Percentiles rank a stretch among this genome's conserved stretches.
These are phyloP conservation scores for Nibea coibor DNA, from an alignment of 2,113 vertebrate species.

Conservation along the genomic window DNA sequence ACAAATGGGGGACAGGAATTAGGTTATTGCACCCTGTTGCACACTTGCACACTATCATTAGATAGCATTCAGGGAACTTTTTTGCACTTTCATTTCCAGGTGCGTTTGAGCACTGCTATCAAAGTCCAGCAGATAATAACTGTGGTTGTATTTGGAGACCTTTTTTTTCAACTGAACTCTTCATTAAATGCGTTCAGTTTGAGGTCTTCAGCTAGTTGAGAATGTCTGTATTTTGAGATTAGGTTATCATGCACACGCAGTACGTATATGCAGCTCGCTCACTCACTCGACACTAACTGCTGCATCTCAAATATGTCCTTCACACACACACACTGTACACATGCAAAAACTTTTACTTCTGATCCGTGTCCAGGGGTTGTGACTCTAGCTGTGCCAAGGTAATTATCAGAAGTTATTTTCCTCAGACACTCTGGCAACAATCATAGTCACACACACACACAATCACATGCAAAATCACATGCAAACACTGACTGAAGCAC, in stretches of 20 bases:
- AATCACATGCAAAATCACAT: neutral
- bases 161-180: constrained; percentile 18
- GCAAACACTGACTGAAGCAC: constrained; percentile 5
- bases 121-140: constrained; percentile 12
- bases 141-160: neutral
- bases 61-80: constrained; percentile 1
- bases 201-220: constrained; percentile 19
- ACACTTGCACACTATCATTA: neutral
- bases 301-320: constrained; percentile 18
- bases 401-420: constrained; percentile 76
- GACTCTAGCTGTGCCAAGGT: constrained; percentile 65
- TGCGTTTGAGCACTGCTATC: constrained; percentile 16
- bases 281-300: constrained; percentile 1
- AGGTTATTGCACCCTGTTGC: neutral
- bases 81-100: constrained; percentile 32
- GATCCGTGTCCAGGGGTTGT: constrained; percentile 53
- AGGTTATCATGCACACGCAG: constrained; percentile 19
- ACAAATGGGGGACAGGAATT: neutral
- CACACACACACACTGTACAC: neutral
- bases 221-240: constrained; percentile 31
- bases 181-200: constrained; percentile 21
- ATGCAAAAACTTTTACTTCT: neutral
- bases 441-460: constrained; percentile 3
- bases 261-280: constrained; percentile 9
- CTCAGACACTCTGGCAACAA: constrained; percentile 39